Conservation (phyloP, 2,113 vertebrate species). For the Kryptolebias marmoratus region DNA sequence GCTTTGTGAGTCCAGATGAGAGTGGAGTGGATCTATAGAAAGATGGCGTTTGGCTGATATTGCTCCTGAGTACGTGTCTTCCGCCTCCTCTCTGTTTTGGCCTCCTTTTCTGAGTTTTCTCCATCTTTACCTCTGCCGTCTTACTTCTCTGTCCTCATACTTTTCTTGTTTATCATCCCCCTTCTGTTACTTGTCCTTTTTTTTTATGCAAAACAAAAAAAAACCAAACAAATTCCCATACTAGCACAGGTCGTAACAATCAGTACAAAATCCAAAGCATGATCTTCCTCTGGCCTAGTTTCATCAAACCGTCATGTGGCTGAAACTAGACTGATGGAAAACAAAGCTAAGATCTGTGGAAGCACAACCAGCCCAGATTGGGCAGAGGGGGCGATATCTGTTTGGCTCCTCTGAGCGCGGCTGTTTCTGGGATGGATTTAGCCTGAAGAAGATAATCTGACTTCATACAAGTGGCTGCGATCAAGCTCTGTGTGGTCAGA, state of each 20-base stretch:
- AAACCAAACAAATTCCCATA: constrained; percentile 12
- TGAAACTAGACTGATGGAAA: constrained; percentile 63
- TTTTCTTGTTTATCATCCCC: not conserved
- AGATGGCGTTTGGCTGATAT: constrained; percentile 64
- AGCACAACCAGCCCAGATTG: constrained; percentile 46
- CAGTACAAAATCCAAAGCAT: constrained; percentile 68
- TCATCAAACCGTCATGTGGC: constrained; percentile 64
- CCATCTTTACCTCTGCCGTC: constrained; percentile 1
- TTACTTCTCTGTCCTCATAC: not conserved
- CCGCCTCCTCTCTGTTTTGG: constrained; percentile 8
- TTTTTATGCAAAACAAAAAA: not conserved
- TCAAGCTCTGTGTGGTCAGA: constrained; percentile 29
- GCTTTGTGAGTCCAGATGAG: constrained; percentile 63
- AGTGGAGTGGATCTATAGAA: constrained; percentile 69
- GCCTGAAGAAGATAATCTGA: constrained; percentile 52
- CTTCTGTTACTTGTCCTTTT: constrained; percentile 16
- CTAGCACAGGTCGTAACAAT: constrained; percentile 52
- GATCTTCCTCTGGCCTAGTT: constrained; percentile 71
- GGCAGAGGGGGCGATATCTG: constrained; percentile 24
- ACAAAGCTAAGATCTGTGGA: constrained; percentile 54
- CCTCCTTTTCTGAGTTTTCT: constrained; percentile 9
- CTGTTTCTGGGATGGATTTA: constrained; percentile 51
- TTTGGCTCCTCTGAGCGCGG: constrained; percentile 26
- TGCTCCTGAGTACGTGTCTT: constrained; percentile 46
- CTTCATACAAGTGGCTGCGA: constrained; percentile 55